phyloP scores from a whole-genome alignment of 1,140 invertebrate species.

The Bemisia tabaci region DNA sequence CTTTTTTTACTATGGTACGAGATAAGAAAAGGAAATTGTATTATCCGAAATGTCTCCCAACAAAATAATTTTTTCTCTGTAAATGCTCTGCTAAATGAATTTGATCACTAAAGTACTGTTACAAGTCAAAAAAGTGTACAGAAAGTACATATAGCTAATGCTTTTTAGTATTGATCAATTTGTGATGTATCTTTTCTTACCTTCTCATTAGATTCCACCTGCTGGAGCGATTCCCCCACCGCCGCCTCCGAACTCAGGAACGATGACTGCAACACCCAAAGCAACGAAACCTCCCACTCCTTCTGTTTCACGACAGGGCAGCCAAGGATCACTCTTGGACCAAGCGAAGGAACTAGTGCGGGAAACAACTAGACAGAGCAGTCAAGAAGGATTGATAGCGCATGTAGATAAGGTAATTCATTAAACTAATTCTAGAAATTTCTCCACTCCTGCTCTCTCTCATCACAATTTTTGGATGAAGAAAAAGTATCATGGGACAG shows the following conservation, averaged over 20 bases:
- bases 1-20: too few species aligned
- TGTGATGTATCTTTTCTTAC: too few species aligned
- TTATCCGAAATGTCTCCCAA: too few species aligned
- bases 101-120: too few species aligned
- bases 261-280: constrained; percentile 38
- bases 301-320: constrained; percentile 48
- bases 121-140: too few species aligned
- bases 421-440: constrained; percentile 4
- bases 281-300: constrained; percentile 33
- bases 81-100: too few species aligned
- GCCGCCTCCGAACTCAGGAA: constrained; percentile 36
- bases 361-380: constrained; percentile 72
- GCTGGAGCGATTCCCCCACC: neutral
- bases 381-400: constrained; percentile 74
- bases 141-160: too few species aligned
- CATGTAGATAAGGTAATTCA: constrained; percentile 69
- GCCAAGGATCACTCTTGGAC: constrained; percentile 67
- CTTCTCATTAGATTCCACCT: neutral
- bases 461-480: too few species aligned
- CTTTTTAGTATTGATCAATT: too few species aligned
- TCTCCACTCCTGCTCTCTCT: neutral
- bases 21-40: too few species aligned
- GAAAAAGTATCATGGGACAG: too few species aligned
- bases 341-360: constrained; percentile 74
- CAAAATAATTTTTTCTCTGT: too few species aligned